Evolutionary conservation across 2,797 vertebrate species (phyloP), one percentile per base, ranked within the genome.

Genomic region (Centroberyx gerrardi): DNA sequence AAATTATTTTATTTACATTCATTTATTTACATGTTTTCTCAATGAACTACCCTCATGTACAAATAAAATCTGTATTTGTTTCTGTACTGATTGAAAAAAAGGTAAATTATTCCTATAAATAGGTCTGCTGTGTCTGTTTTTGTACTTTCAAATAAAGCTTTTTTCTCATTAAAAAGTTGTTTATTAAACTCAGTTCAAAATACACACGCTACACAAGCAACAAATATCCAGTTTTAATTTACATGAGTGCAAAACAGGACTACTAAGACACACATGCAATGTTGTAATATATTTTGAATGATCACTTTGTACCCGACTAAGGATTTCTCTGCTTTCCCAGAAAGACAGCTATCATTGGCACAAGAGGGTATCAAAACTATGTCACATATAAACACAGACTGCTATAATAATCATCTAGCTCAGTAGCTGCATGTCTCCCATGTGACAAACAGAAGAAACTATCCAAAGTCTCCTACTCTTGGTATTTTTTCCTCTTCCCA

Each of bases 81-180:
- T 86, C 92, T 94, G 90, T 94, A 92, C 87, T 94, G 93, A 93
- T 89, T 94, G 91, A 94, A 95, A 95, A 93, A 72, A 82, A 95
- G 93, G 94, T 98, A 96, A 97, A 96, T 97, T 98, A 97, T 98
- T 98, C 95, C 95, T 95, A 93, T 95, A 92, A 91, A 95, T 95
- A 90, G 84, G 63, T 95, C 95, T 93, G 94, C 96, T 91, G 92
- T 96, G 94, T 95, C 90, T 93, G 92, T 94, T 97, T 96, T 97
- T 97, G 91, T 97, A 97, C 95, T 94, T 97, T 95, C 90, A 96
- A 97, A 97, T 97, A 97, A 98, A 97, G 93, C 94, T 88, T 90
- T 69, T 86, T 87, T 87, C 80, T 92, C 79, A 79, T 76, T 59
- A 68, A 81, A 49, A 83, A 42, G 44, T 55, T n/a, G 63, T 10